Evolutionary conservation across 30 jellyfish, hydroid and myxozoan genomes (phyloP).

Genomic region (Hydractinia symbiolongicarpus): DNA sequence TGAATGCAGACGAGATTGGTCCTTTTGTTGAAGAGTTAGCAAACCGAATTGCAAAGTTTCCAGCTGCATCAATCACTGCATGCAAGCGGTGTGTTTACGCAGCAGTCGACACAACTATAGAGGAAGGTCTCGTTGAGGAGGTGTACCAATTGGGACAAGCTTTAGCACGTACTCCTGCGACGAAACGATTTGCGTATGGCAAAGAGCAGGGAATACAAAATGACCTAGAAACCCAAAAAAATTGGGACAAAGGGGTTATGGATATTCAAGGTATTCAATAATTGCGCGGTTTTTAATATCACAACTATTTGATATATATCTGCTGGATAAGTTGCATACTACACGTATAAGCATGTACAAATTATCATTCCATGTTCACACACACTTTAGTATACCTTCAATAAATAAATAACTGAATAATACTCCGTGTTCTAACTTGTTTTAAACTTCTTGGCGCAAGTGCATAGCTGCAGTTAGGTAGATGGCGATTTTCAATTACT

Average conservation of each 20-base stretch:
- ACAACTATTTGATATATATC: too few relatives aligned
- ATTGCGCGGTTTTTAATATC: neutral
- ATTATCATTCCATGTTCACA: too few relatives aligned
- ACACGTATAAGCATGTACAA: too few relatives aligned
- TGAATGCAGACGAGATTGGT: neutral
- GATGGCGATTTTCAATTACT: too few relatives aligned
- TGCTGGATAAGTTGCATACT: too few relatives aligned
- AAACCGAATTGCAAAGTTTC: conserved; percentile 3
- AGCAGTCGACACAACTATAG: neutral
- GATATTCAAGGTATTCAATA: neutral
- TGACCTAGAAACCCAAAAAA: conserved; percentile 9
- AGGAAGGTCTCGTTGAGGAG: conserved; percentile 8
- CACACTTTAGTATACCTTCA: too few relatives aligned
- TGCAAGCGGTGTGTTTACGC: conserved; percentile 14
- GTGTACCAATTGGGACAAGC: conserved; percentile 20
- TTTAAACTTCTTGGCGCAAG: too few relatives aligned
- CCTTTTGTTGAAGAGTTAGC: conserved; percentile 11
- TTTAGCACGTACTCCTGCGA: neutral
- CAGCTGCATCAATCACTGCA: neutral
- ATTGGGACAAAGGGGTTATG: conserved; percentile 3
- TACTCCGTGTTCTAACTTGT: too few relatives aligned
- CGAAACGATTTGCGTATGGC: conserved; percentile 9
- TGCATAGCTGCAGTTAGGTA: too few relatives aligned
- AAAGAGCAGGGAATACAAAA: conserved; percentile 9
- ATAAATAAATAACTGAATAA: too few relatives aligned